These are phyloP conservation scores for Agrochola circellaris DNA, from an alignment of 2,888 invertebrate species.

Conservation along the genomic window DNA sequence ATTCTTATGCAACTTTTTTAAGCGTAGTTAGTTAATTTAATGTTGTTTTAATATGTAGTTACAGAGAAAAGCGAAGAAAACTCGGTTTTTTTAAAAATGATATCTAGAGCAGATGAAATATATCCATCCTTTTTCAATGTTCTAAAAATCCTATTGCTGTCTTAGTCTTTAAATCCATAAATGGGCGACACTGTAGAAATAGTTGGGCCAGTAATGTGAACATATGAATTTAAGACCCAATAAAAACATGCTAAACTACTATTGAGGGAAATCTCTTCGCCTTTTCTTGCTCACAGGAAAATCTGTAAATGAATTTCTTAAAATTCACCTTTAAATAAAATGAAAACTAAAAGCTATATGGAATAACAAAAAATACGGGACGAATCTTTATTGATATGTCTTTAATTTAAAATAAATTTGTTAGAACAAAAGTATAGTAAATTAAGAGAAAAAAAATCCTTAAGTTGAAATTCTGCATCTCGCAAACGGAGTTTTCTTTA, in stretches of 20 bases:
- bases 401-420: not conserved
- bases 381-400: accelerated
- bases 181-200: constrained; percentile 3
- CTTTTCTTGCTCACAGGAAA: constrained; percentile 7
- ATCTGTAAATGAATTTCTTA: not conserved
- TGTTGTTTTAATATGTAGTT: not conserved
- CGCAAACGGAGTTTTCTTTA: constrained; percentile 11
- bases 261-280: not conserved
- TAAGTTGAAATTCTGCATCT: constrained; percentile 38
- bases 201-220: not conserved
- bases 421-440: not conserved
- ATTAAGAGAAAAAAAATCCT: not conserved
- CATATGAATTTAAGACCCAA: constrained; percentile 13
- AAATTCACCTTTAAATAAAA: not conserved
- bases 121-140: constrained; percentile 16
- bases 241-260: not conserved
- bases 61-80: not conserved
- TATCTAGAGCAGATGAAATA: not conserved
- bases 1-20: not conserved
- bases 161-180: constrained; percentile 33
- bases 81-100: too few relatives aligned
- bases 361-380: not conserved
- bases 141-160: not conserved
- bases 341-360: not conserved
- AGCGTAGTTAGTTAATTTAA: not conserved